These are phyloP conservation scores for Rhogogaster chlorosoma DNA, from an alignment of 2,888 invertebrate genomes.

Conservation along the genomic window DNA sequence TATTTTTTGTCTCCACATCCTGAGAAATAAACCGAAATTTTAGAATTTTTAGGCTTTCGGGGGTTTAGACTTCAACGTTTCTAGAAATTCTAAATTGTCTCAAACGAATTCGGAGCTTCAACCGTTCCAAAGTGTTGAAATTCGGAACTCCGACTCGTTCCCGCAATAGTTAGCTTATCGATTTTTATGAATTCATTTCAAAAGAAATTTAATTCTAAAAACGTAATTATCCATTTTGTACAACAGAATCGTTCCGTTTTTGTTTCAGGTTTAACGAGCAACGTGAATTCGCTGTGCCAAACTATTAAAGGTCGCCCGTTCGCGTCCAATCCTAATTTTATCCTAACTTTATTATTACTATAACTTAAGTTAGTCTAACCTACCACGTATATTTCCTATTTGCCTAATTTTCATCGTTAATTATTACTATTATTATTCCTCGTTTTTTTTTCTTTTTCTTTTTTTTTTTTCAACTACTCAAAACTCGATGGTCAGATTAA, in stretches of 20 bases:
- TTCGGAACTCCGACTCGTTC: too few species aligned
- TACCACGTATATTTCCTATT: neutral
- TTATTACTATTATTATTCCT: constrained; percentile 8
- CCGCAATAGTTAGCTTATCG: too few species aligned
- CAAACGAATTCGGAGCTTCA: too few species aligned
- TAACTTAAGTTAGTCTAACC: constrained; percentile 14
- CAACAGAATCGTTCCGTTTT: neutral
- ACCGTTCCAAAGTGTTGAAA: too few species aligned
- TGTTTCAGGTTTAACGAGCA: constrained; percentile 52
- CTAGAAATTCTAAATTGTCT: too few species aligned
- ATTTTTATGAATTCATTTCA: too few species aligned
- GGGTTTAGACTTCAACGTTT: too few species aligned
- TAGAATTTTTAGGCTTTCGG: too few species aligned
- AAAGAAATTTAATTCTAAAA: neutral
- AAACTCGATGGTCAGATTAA: neutral
- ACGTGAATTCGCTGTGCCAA: constrained; percentile 55
- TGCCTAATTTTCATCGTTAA: constrained; percentile 22
- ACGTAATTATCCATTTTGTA: neutral
- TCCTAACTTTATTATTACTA: constrained; percentile 37
- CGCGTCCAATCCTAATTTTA: constrained; percentile 47
- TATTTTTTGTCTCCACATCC: too few species aligned
- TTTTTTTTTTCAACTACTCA: neutral
- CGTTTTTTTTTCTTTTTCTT: neutral
- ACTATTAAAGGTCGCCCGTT: constrained; percentile 40
- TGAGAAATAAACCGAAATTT: too few species aligned